Evolutionary conservation across 2,113 vertebrate genomes (phyloP), one percentile per base, ranked within the genome.

Genomic region (Aptenodytes forsteri): DNA sequence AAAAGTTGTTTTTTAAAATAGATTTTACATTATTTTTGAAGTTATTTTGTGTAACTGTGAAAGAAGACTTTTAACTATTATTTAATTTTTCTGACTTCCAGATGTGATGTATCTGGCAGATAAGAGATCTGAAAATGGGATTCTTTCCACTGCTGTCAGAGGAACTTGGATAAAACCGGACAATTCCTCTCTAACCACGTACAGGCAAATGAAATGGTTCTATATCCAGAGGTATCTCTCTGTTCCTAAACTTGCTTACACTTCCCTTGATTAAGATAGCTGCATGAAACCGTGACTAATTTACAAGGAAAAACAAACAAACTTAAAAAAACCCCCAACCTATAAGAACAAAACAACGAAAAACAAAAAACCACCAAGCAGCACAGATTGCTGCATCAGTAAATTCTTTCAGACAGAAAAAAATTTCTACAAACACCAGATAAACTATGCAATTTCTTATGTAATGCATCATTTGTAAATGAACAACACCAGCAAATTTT

Each of bases 391-490:
- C 7, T 76, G 8, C 67, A 54, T 91, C 87, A 93, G 72, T 71
- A 61, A 89, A 75, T 77, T 82, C 26, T 88, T 86, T 81, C 38
- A 64, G 94, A 40, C 9, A 84, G 61, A 83, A 93, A 91, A 94
- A 72, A 58, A 38, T 54, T 36, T 38, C 75, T 91, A 34, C 27
- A 69, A 83, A 64, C 11, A 59, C 10, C 15, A 87, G 47, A 42
- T 49, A 81, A 84, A 49, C 9, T 77, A 62, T 71, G 7, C 7
- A 54, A 55, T 80, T 56, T 76, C 34, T 82, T 78, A 46, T 49
- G 16, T 69, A 91, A 91, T 88, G 50, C 55, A 75, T 95, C 47
- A 83, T 95, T 72, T 78, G 38, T 76, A 97, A 97, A 67, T 62
- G 29, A 84, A 32, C 32, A 58, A 56, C 83, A 42, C 42, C 14